A percentile compares a stretch with the other conserved stretches of the same genome.
phyloP scores from a whole-genome alignment of 2,888 invertebrate genomes.

The Mythimna albipuncta region DNA sequence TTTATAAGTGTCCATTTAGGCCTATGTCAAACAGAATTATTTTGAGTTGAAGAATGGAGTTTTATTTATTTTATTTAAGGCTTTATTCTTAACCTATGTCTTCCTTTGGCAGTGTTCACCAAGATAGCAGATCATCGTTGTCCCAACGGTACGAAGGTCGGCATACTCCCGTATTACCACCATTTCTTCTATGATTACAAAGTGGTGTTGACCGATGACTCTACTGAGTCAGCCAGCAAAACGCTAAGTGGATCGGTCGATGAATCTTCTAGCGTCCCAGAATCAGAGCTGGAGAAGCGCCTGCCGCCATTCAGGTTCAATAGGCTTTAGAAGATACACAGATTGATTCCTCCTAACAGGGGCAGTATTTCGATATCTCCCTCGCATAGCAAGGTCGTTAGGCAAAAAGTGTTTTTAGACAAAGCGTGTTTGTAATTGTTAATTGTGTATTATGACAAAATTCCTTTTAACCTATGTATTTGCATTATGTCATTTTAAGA shows the following conservation, averaged over 20 bases:
- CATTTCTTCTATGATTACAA: conserved; percentile 86
- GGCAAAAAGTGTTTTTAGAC: too few relatives aligned
- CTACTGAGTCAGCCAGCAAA: neutral
- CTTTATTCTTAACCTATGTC: neutral
- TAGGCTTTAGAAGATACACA: neutral
- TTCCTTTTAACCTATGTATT: too few relatives aligned
- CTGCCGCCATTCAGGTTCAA: conserved; percentile 23
- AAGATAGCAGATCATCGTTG: conserved; percentile 77
- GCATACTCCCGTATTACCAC: conserved; percentile 64
- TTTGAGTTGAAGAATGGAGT: neutral
- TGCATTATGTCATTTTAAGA: too few relatives aligned
- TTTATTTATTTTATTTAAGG: neutral
- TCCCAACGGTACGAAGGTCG: conserved; percentile 63
- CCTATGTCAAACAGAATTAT: too few relatives aligned
- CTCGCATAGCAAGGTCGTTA: too few relatives aligned
- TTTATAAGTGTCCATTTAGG: too few relatives aligned
- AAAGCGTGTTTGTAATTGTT: too few relatives aligned
- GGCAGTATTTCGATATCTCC: too few relatives aligned
- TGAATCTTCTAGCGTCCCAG: neutral
- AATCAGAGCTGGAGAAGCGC: conserved; percentile 3
- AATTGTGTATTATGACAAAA: too few relatives aligned
- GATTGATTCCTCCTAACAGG: neutral
- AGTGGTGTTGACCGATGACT: conserved; percentile 67
- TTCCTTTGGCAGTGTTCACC: conserved; percentile 69
- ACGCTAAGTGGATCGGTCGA: accelerated